Conservation (phyloP, 2,888 invertebrate species). For the Diachrysia chrysitis region DNA sequence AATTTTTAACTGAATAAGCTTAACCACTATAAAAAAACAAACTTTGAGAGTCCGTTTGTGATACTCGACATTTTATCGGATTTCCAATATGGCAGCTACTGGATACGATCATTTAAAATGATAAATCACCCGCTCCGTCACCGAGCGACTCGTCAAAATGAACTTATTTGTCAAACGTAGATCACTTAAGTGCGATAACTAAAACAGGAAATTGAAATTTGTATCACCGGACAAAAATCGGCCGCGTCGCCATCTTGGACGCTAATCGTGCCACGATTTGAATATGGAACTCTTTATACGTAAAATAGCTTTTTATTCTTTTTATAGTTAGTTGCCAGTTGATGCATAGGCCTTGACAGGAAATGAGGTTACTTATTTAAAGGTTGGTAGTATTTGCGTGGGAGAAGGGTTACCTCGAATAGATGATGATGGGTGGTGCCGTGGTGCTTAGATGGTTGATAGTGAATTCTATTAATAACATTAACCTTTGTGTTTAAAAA, state of each 20-base stretch:
- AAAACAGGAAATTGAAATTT: constrained; percentile 88
- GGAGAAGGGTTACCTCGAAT: constrained; percentile 33
- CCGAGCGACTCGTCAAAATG: constrained; percentile 85
- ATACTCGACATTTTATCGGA: constrained; percentile 64
- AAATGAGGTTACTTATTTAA: constrained; percentile 65
- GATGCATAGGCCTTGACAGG: constrained; percentile 76
- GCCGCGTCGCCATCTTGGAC: constrained; percentile 80
- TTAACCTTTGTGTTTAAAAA: constrained; percentile 11
- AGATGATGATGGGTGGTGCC: constrained; percentile 26
- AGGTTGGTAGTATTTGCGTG: constrained; percentile 49
- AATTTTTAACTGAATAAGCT: constrained; percentile 50
- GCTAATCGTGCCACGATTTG: constrained; percentile 84
- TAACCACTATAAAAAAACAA: constrained; percentile 46
- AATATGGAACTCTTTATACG: constrained; percentile 83
- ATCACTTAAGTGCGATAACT: constrained; percentile 82
- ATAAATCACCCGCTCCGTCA: constrained; percentile 80
- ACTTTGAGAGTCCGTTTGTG: constrained; percentile 40
- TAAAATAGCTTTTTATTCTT: constrained; percentile 71
- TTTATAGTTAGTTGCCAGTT: constrained; percentile 67
- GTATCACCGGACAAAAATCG: constrained; percentile 87
- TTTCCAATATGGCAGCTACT: constrained; percentile 72
- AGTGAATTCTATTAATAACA: constrained; percentile 19
- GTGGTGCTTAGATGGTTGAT: constrained; percentile 44
- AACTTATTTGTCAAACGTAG: constrained; percentile 88
- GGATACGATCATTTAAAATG: constrained; percentile 76